phyloP scores from a whole-genome alignment of 2,888 invertebrate species.

The Luperina testacea region DNA sequence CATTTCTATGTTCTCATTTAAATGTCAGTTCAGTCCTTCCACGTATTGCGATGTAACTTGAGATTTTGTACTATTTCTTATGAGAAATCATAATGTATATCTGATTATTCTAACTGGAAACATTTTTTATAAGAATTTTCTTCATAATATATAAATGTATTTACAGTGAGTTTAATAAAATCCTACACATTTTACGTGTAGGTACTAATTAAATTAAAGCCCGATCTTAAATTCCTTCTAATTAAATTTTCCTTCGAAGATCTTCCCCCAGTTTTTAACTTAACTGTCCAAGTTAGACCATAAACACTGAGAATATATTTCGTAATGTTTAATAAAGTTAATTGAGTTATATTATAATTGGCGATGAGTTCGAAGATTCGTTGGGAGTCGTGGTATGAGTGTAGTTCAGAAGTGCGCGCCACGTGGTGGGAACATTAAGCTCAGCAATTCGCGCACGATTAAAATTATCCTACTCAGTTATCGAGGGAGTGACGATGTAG shows the following conservation, averaged over 20 bases:
- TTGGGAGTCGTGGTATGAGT: slow-evolving; percentile 74
- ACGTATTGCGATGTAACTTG: not conserved
- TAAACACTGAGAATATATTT: slow-evolving; percentile 62
- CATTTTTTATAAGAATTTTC: not conserved
- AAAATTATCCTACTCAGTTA: slow-evolving; percentile 89
- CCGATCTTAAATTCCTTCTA: slow-evolving; percentile 52
- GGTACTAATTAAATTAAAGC: slow-evolving; percentile 34
- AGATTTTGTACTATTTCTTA: not conserved
- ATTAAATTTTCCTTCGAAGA: slow-evolving; percentile 61
- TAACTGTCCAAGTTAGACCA: slow-evolving; percentile 65
- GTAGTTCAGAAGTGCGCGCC: slow-evolving; percentile 78
- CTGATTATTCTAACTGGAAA: not conserved
- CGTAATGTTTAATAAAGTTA: slow-evolving; percentile 66
- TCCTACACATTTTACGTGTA: slow-evolving; percentile 1
- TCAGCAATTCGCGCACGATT: slow-evolving; percentile 87
- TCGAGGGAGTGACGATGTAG: slow-evolving; percentile 82
- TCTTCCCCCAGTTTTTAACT: slow-evolving; percentile 63
- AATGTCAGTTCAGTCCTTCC: not conserved
- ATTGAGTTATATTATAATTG: slow-evolving; percentile 65
- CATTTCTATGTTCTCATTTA: not conserved
- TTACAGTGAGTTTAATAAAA: not conserved
- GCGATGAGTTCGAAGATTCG: slow-evolving; percentile 79
- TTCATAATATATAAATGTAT: not conserved
- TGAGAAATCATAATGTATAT: too few species aligned
- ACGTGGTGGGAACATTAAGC: slow-evolving; percentile 85